These are phyloP conservation scores for Andricus quercusramuli DNA, from an alignment of 2,888 invertebrate genomes.

Conservation along the genomic window DNA sequence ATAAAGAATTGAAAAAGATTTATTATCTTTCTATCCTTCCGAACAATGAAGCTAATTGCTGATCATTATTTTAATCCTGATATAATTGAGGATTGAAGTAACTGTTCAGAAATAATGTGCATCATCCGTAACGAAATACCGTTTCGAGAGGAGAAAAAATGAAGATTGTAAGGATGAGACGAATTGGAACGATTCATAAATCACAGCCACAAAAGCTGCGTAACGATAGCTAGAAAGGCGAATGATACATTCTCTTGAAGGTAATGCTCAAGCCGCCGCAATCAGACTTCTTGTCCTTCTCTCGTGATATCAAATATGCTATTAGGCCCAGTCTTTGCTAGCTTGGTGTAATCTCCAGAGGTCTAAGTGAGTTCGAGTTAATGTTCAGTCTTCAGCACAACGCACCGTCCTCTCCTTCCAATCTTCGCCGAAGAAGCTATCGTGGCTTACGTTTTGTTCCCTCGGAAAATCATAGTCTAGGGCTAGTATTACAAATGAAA, in stretches of 20 bases:
- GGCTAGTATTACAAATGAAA: slow-evolving; percentile 21
- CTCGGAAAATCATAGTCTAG: slow-evolving; percentile 25
- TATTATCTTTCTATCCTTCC: background rate
- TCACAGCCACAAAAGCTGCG: slow-evolving; percentile 18
- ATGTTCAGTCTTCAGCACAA: slow-evolving; percentile 19
- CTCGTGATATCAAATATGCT: slow-evolving; percentile 33
- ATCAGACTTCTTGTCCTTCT: slow-evolving; percentile 37
- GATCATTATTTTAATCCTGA: slow-evolving; percentile 26
- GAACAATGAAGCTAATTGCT: slow-evolving; percentile 29
- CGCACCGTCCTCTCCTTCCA: slow-evolving; percentile 16
- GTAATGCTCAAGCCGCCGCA: slow-evolving; percentile 12
- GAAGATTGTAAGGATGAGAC: slow-evolving; percentile 11
- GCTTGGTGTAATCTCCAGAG: slow-evolving; percentile 33
- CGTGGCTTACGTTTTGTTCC: slow-evolving; percentile 22
- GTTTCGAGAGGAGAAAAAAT: background rate
- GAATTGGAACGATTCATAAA: slow-evolving; percentile 32
- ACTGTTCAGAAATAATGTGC: slow-evolving; percentile 24
- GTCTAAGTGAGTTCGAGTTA: slow-evolving; percentile 39
- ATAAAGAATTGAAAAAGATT: background rate
- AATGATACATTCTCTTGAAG: slow-evolving; percentile 29
- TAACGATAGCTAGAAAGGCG: slow-evolving; percentile 17
- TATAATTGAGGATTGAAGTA: slow-evolving; percentile 27
- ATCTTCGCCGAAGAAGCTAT: slow-evolving; percentile 18
- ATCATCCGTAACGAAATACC: slow-evolving; percentile 20
- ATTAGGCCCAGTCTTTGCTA: slow-evolving; percentile 21